phyloP scores from a whole-genome alignment of 1,140 invertebrate species.

The Odontomachus brunneus region DNA sequence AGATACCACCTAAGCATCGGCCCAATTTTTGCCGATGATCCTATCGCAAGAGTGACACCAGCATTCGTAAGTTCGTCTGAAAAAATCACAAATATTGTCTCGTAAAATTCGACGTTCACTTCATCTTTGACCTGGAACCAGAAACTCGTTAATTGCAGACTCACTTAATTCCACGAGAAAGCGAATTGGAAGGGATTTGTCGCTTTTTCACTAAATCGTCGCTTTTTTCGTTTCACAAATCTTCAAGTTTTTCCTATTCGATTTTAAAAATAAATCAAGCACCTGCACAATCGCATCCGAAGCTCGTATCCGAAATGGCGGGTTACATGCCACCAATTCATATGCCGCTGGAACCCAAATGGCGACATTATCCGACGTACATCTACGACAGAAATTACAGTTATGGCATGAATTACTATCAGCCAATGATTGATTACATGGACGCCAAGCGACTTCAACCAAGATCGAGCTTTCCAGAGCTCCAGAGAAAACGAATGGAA shows the following conservation, averaged over 20 bases:
- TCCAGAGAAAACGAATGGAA: constrained; percentile 64
- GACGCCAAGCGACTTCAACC: constrained; percentile 85
- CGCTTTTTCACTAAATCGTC: neutral
- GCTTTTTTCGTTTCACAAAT: neutral
- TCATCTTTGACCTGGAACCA: neutral
- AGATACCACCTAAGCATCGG: constrained; percentile 64
- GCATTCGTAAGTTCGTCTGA: constrained; percentile 12
- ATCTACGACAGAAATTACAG: constrained; percentile 93
- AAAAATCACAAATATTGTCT: constrained; percentile 17
- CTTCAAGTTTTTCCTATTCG: neutral
- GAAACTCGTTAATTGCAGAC: neutral
- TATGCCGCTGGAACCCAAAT: constrained; percentile 84
- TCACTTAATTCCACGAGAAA: neutral
- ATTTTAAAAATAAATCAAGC: neutral
- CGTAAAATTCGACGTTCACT: neutral
- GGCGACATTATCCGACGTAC: constrained; percentile 85
- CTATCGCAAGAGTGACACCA: constrained; percentile 52
- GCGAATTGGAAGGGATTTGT: neutral
- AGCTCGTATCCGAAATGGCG: constrained; percentile 74
- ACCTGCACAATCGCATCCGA: neutral
- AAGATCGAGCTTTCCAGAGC: neutral
- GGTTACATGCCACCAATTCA: constrained; percentile 78
- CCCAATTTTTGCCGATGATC: constrained; percentile 66
- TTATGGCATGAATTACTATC: constrained; percentile 92
- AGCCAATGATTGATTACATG: constrained; percentile 93